Conservation (phyloP, 2,888 invertebrate genomes). For the Tinea semifulvella region DNA sequence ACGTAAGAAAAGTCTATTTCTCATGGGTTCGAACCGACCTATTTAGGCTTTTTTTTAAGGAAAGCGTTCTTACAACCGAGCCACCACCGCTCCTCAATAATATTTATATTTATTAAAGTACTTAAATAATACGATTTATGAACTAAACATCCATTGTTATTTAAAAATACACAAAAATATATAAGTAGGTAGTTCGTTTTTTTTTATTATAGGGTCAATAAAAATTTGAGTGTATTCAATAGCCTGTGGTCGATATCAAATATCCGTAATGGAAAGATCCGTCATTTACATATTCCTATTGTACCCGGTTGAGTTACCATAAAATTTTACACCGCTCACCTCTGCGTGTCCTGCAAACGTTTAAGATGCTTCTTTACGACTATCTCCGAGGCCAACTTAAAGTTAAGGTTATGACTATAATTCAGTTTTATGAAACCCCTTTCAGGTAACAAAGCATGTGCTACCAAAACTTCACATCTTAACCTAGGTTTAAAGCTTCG, state of each 20-base stretch:
- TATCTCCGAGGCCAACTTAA: slow-evolving; percentile 55
- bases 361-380: slow-evolving; percentile 59
- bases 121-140: no score
- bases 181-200: no score
- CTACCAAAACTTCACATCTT: slow-evolving; percentile 43
- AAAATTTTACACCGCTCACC: slow-evolving; percentile 56
- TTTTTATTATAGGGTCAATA: neutral
- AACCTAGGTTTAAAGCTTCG: no score
- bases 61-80: no score
- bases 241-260: neutral
- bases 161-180: no score
- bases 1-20: no score
- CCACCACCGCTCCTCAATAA: no score
- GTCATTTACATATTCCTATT: slow-evolving; percentile 57
- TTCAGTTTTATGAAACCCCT: slow-evolving; percentile 64
- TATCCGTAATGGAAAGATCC: slow-evolving; percentile 16
- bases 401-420: slow-evolving; percentile 61
- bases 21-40: no score
- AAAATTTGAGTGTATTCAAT: neutral
- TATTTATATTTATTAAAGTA: no score
- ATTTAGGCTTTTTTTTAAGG: no score
- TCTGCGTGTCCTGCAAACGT: slow-evolving; percentile 52
- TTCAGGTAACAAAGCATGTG: slow-evolving; percentile 58
- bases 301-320: slow-evolving; percentile 50
- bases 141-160: no score